Conservation (phyloP, 2,888 invertebrate species). For the Noctua janthina region DNA sequence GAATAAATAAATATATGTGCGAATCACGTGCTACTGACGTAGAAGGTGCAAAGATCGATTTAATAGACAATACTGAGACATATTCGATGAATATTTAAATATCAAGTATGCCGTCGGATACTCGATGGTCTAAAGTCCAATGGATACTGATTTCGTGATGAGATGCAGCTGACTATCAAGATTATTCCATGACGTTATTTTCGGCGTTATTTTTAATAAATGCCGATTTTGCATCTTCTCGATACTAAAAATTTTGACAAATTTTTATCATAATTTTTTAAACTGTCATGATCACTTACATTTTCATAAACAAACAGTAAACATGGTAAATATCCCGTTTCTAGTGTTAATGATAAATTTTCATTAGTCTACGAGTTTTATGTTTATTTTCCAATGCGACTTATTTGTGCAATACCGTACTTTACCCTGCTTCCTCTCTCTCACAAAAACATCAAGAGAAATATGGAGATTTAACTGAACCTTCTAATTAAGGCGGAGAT, state of each 20-base stretch:
- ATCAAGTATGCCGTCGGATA: neutral
- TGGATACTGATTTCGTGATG: neutral
- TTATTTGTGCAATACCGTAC: neutral
- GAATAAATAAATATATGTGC: slow-evolving; percentile 33
- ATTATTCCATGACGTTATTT: neutral
- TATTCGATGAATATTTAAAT: slow-evolving; percentile 31
- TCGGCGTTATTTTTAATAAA: neutral
- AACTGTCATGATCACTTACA: no score
- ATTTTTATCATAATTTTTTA: no score
- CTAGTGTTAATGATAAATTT: no score
- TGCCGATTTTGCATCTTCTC: neutral
- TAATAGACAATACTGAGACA: slow-evolving; percentile 34
- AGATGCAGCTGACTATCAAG: neutral
- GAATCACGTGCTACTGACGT: slow-evolving; percentile 42
- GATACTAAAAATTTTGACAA: no score
- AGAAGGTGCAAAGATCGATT: slow-evolving; percentile 39
- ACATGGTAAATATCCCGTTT: no score
- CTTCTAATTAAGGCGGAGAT: neutral
- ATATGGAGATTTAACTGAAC: neutral
- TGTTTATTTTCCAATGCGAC: neutral
- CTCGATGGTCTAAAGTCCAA: neutral
- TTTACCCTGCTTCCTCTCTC: neutral
- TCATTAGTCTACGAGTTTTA: neutral
- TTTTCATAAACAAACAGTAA: no score
- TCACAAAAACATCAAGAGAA: neutral